Evolutionary conservation across 1,140 invertebrate species (phyloP), one percentile per base, ranked within the genome.

Genomic region (Penaeus chinensis): DNA sequence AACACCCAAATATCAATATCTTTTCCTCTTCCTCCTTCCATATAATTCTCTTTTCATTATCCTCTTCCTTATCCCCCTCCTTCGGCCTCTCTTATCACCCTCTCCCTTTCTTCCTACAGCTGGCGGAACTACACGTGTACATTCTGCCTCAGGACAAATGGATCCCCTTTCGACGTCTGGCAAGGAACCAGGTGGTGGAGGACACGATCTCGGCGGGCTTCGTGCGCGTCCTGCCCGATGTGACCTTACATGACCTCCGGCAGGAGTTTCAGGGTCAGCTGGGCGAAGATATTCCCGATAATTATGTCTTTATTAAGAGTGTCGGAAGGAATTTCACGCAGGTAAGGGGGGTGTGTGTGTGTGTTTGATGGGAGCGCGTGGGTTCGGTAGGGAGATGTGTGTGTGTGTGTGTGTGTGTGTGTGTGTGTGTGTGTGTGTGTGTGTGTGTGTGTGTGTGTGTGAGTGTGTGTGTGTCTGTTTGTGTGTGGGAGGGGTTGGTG

Each of bases 161-260:
- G 89, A 90, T 90, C 4, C 89, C 89, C 22, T 90, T 88, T 69
- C 74, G 89, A 20, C 78, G 89, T 24, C 84, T 90, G n/a, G 89
- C 89, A 20, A 88, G 82, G 60, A 89, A 86, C 87, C 69, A 76
- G 19, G 89, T 90, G 37, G 80, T 84, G 22, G 89, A 90, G 69
- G 89, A 90, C 74, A 90, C 89, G 0, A 87, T 90, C 22, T 90
- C 89, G 32, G 89, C 87, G 16, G 89, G 89, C 5, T 90, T 90
- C 80, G 80, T 90, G 20, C 54, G 89, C 47, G 87, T 90, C 4
- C 61, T 74, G 3, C 87, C 87, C 8, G 78, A 84, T 54, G 47
- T 85, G 27, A 85, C 83, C 24, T 61, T 90, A 18, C 24, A 66
- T 27, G 89, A 90, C n/a, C 86, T 90, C 1, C 79, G 89, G 61